Evolutionary conservation across 1,140 invertebrate species (phyloP), one percentile per base, ranked within the genome.

Genomic region (Drosophila neocordata): DNA sequence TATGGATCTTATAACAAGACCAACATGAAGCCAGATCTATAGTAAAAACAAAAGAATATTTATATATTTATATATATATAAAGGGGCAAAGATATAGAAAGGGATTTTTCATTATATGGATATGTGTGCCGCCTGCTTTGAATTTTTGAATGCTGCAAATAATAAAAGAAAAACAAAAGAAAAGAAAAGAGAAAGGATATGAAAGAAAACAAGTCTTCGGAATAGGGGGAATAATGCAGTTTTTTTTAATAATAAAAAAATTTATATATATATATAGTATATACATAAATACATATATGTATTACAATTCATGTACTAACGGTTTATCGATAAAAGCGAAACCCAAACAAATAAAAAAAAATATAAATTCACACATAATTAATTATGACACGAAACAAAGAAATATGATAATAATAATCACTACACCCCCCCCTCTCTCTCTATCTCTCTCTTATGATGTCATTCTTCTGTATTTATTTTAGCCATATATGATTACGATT

Each of bases 391-490:
- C 5, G 4, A 41, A 44, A 48, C 41, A 63, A 27, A 52, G 31
- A 70, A 48, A 51, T 12, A 69, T 70, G 34, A 71, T 71, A 71
- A 68, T 71, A 58, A 71, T 62, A 34, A 24, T 41, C 27, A 52
- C 20, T n/a, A 51, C 35, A 3, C 3, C 37, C 2, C n/a, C 18
- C 18, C 34, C 31, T 12, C 41, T 37, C 24, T 60, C 24, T 48
- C 53, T n/a, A n/a, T n/a, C 62, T 12, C 53, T 22, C 60, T 48
- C 27, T 60, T 67, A 66, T 41, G 53, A 62, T 68, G 64, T 73
- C 73, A 64, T 69, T 76, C 48, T 76, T 76, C 55, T 76, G 73
- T 76, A 75, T 76, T 76, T 76, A 76, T 76, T 75, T 76, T 76
- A 69, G 73, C 73, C 73, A 76, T 76, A 76, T 75, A 69, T 72